Conservation (phyloP, 1,140 invertebrate genomes). For the Bombyx mandarina region DNA sequence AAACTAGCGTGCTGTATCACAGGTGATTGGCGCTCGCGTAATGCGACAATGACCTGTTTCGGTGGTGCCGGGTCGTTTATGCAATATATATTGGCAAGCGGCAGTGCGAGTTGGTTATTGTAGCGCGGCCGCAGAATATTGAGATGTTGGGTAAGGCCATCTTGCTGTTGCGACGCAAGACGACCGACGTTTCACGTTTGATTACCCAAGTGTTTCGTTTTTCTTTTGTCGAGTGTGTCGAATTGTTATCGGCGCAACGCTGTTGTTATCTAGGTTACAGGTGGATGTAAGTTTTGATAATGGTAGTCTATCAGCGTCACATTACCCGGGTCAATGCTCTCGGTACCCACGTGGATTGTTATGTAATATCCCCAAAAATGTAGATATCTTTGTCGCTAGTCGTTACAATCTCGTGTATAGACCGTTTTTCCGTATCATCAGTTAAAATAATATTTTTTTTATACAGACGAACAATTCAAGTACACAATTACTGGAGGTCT, state of each 20-base stretch:
- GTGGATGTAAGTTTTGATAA: conserved; percentile 28
- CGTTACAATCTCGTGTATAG: neutral
- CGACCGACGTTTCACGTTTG: conserved; percentile 5
- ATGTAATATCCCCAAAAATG: conserved; percentile 17
- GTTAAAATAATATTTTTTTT: no score
- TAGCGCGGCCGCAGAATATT: conserved; percentile 31
- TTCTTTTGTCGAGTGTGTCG: conserved; percentile 20
- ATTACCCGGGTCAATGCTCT: conserved; percentile 42
- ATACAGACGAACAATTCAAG: no score
- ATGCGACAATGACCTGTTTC: conserved; percentile 63
- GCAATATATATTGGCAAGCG: conserved; percentile 47
- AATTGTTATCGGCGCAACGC: conserved; percentile 36
- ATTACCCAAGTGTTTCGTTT: conserved; percentile 16
- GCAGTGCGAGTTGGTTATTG: conserved; percentile 43
- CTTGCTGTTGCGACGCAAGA: conserved; percentile 14
- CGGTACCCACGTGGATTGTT: conserved; percentile 39
- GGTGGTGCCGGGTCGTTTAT: conserved; percentile 61
- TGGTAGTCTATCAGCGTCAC: conserved; percentile 42
- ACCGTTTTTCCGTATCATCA: no score
- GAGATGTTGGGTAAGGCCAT: conserved; percentile 50
- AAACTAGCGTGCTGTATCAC: conserved; percentile 31
- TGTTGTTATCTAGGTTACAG: conserved; percentile 32
- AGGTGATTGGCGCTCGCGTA: conserved; percentile 23
- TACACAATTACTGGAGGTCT: no score
- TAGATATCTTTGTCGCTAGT: conserved; percentile 7